Evolutionary conservation across 1,140 invertebrate species (phyloP), one percentile per base, ranked within the genome.

Genomic region (Neodiprion virginianus): DNA sequence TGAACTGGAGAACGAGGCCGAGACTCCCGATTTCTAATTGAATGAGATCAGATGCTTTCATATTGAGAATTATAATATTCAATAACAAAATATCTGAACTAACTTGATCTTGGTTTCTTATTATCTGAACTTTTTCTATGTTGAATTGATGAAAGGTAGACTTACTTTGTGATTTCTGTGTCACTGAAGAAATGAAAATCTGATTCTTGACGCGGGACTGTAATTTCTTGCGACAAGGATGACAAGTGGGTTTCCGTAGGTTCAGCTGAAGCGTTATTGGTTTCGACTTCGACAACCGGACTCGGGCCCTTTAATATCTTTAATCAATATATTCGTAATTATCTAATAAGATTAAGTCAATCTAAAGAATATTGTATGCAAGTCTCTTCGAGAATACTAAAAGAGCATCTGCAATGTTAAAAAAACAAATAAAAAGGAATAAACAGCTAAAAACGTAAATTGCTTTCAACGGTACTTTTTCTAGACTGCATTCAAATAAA

Each of bases 131-230:
- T 69, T 14, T 4, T 14, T 69, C 28, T 40, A 40, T 23, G 67
- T 69, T 14, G 67, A n/a, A 40, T 53, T 7, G 53, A 72, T 50
- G 28, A 21, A 67, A 66, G 72, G 65, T 72, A 40, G 17, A 81
- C 89, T 90, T 84, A 94, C 94, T 92, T 92, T 17, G 92, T 93
- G 40, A 96, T 88, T 89, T 98, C 97, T 0, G 95, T 96, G 81
- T 98, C 96, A 85, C 96, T 98, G 84, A 97, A 97, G 85, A 97
- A 97, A 84, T 96, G 95, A 75, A 94, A 93, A 85, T 95, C 94
- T 12, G 91, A 89, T 80, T 93, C 88, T 14, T 79, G 80, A 50
- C 84, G 85, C n/a, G 50, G 77, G 69, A 47, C 8, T 78, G 74
- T 8, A 40, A 61, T 40, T 67, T 79, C 78, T n/a, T 80, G 76